phyloP scores from a whole-genome alignment of 2,113 vertebrate species.

The Alligator sinensis region DNA sequence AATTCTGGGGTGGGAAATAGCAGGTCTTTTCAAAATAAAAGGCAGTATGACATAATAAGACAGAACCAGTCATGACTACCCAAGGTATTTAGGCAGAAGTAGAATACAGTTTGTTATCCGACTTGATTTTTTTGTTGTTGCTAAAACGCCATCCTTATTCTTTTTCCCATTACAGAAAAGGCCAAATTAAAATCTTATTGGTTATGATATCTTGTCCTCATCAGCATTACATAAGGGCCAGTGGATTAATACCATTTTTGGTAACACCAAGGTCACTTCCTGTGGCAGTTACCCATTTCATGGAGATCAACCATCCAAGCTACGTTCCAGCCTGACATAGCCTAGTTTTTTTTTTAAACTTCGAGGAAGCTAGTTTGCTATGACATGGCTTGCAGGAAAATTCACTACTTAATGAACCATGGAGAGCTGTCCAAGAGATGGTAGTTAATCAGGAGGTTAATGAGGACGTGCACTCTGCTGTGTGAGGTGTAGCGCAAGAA shows the following conservation, averaged over 20 bases:
- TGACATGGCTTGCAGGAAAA: not conserved
- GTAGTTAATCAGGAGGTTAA: accelerated
- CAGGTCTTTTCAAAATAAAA: not conserved
- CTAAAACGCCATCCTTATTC: not conserved
- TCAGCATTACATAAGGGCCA: not conserved
- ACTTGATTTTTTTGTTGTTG: not conserved
- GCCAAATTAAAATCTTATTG: accelerated
- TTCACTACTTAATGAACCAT: not conserved
- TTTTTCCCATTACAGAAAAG: not conserved
- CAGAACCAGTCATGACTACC: accelerated
- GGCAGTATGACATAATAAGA: not conserved
- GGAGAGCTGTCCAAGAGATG: accelerated
- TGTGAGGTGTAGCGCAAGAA: accelerated
- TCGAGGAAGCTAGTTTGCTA: accelerated
- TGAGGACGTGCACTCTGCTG: not conserved
- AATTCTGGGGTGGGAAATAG: not conserved
- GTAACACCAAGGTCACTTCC: not conserved
- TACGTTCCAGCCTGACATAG: not conserved
- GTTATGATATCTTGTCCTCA: not conserved
- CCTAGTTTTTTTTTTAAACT: no score
- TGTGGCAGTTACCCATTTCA: not conserved
- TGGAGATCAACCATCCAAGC: not conserved
- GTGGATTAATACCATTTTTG: not conserved
- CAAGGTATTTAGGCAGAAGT: not conserved
- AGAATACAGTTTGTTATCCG: not conserved